These are phyloP conservation scores for Taphrorychus bicolor DNA, from an alignment of 2,888 invertebrate genomes.

Conservation along the genomic window DNA sequence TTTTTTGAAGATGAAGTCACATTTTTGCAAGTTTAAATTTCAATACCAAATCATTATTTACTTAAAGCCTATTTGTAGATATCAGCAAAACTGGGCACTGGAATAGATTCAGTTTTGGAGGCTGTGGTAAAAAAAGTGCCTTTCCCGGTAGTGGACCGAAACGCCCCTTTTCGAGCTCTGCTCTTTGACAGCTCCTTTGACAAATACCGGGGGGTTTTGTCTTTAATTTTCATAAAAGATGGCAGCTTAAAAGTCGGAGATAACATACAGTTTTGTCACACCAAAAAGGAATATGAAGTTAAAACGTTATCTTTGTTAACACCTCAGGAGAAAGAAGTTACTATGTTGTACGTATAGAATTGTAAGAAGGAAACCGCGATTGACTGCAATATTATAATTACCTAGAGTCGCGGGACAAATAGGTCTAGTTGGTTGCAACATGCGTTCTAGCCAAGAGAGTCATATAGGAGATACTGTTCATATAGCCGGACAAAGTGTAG, in stretches of 20 bases:
- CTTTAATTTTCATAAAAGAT: constrained; percentile 78
- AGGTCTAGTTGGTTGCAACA: constrained; percentile 84
- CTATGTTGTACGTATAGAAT: constrained; percentile 64
- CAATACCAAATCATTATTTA: too few relatives aligned
- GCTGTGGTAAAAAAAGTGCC: constrained; percentile 82
- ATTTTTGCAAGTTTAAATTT: too few relatives aligned
- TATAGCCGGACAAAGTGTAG: constrained; percentile 63
- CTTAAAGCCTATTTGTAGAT: too few relatives aligned
- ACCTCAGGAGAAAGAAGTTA: constrained; percentile 74
- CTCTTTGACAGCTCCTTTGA: constrained; percentile 96
- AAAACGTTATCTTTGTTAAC: constrained; percentile 80
- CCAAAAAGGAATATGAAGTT: constrained; percentile 78
- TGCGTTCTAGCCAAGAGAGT: constrained; percentile 76
- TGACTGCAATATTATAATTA: background rate
- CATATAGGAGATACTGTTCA: constrained; percentile 80
- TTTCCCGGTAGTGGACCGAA: constrained; percentile 68
- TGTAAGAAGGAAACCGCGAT: background rate
- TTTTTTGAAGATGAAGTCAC: too few relatives aligned
- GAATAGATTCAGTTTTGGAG: constrained; percentile 78
- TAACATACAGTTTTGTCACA: constrained; percentile 74
- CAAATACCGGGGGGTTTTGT: constrained; percentile 81
- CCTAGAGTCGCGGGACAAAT: constrained; percentile 87
- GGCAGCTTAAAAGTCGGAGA: constrained; percentile 79
- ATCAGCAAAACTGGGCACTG: constrained; percentile 92
- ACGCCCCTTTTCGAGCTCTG: constrained; percentile 76